Percentiles rank a stretch among this genome's conserved stretches.
These are phyloP conservation scores for Baronia brevicornis DNA, from an alignment of 2,888 invertebrate genomes.

Conservation along the genomic window DNA sequence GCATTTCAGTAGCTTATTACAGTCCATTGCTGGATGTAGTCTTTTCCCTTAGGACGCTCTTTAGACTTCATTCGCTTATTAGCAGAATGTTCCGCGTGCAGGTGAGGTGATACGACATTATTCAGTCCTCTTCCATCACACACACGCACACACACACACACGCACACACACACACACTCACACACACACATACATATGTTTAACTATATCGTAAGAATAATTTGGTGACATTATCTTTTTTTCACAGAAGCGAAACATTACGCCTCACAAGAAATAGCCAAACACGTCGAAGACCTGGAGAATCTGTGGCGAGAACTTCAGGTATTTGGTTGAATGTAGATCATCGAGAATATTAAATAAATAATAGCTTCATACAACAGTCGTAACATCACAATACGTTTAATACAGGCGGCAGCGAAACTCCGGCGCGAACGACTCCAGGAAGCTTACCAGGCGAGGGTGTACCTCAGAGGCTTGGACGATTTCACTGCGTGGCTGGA, in stretches of 20 bases:
- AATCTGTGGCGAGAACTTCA: constrained; percentile 91
- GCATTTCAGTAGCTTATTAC: too few species aligned
- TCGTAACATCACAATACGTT: neutral
- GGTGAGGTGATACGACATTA: too few species aligned
- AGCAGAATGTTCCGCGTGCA: too few species aligned
- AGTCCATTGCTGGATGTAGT: too few species aligned
- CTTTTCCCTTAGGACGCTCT: too few species aligned
- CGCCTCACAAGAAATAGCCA: constrained; percentile 89
- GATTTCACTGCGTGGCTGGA: constrained; percentile 97
- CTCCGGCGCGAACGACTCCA: constrained; percentile 89
- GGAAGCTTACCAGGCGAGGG: constrained; percentile 93
- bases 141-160: constrained; percentile 1
- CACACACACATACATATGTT: neutral
- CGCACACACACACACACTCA: constrained; percentile 9
- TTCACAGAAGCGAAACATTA: constrained; percentile 85
- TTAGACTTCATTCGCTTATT: too few species aligned
- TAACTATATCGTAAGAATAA: neutral
- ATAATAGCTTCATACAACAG: too few species aligned
- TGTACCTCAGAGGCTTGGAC: constrained; percentile 91
- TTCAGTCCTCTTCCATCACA: too few species aligned
- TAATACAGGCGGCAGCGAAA: constrained; percentile 79
- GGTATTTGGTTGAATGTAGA: too few species aligned
- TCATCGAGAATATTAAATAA: too few species aligned
- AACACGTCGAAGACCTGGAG: constrained; percentile 88
- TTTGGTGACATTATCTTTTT: constrained; percentile 3